Conservation (phyloP, 2,113 vertebrate species). For the Syngnathus typhle region DNA sequence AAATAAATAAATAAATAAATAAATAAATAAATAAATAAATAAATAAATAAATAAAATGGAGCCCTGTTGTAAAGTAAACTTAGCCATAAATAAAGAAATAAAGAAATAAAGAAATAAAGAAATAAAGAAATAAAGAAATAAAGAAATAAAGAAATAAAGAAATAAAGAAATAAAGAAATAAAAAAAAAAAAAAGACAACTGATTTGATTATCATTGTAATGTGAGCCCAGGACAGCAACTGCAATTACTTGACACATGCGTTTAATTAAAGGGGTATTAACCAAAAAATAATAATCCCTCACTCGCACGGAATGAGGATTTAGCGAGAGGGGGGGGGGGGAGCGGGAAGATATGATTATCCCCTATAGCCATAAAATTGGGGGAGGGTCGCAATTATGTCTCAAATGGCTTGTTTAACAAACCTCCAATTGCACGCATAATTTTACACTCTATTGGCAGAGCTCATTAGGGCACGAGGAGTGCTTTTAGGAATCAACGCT, state of each 20-base stretch:
- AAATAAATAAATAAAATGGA: no score
- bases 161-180: no score
- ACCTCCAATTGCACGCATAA: conserved; percentile 56
- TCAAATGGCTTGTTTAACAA: conserved; percentile 64
- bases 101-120: no score
- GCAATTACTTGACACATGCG: conserved; percentile 64
- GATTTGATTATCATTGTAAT: conserved; percentile 58
- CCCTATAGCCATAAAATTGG: conserved; percentile 59
- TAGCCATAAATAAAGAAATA: no score
- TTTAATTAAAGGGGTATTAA: conserved; percentile 70
- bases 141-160: not conserved
- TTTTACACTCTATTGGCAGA: conserved; percentile 54
- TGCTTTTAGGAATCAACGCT: conserved; percentile 30
- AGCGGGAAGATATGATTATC: conserved; percentile 48
- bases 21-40: no score
- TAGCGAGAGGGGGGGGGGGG: conserved; percentile 35
- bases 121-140: not conserved
- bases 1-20: no score
- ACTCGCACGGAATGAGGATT: conserved; percentile 62
- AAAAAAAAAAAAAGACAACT: conserved; percentile 13
- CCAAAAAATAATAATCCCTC: conserved; percentile 55
- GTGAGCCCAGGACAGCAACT: conserved; percentile 53
- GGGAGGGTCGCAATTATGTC: conserved; percentile 50
- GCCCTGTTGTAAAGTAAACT: no score
- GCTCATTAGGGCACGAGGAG: conserved; percentile 56